A percentile compares a stretch with the other conserved stretches of the same genome.
phyloP scores from a whole-genome alignment of 2,888 invertebrate species.

The Limulus polyphemus region DNA sequence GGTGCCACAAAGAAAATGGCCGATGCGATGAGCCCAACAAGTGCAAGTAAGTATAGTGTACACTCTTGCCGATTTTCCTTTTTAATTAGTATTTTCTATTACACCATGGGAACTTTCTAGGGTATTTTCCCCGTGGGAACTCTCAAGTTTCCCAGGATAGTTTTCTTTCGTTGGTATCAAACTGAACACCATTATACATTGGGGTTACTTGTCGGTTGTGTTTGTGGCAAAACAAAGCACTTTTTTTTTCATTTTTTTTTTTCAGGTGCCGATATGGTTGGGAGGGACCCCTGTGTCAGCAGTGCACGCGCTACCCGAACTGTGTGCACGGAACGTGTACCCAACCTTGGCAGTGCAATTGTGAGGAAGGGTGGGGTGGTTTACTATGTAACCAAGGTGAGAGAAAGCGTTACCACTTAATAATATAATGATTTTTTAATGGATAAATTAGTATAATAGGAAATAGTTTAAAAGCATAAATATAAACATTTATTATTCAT shows the following conservation, averaged over 20 bases:
- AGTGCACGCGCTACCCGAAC: conserved; percentile 85
- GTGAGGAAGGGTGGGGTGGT: conserved; percentile 96
- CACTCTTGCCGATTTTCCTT: no score
- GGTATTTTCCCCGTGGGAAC: no score
- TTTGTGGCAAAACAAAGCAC: neutral
- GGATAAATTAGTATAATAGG: no score
- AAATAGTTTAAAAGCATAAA: no score
- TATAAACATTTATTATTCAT: no score
- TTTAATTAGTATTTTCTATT: no score
- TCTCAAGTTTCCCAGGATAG: no score
- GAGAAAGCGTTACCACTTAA: neutral
- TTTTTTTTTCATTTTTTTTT: conserved; percentile 33
- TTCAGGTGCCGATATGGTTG: conserved; percentile 83
- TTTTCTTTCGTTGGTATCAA: no score
- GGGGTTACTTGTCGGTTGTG: no score
- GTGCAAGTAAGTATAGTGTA: conserved; percentile 70
- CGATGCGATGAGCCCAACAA: conserved; percentile 83
- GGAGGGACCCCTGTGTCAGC: conserved; percentile 77
- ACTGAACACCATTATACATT: no score
- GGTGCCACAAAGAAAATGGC: conserved; percentile 82
- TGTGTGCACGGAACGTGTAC: conserved; percentile 87
- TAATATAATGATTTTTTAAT: no score
- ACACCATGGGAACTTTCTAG: no score
- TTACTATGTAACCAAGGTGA: conserved; percentile 82
- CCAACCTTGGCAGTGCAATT: conserved; percentile 85